Percentiles rank a stretch among this genome's conserved stretches.
phyloP scores from a whole-genome alignment of 2,113 vertebrate species.

The Gymnarchus niloticus region DNA sequence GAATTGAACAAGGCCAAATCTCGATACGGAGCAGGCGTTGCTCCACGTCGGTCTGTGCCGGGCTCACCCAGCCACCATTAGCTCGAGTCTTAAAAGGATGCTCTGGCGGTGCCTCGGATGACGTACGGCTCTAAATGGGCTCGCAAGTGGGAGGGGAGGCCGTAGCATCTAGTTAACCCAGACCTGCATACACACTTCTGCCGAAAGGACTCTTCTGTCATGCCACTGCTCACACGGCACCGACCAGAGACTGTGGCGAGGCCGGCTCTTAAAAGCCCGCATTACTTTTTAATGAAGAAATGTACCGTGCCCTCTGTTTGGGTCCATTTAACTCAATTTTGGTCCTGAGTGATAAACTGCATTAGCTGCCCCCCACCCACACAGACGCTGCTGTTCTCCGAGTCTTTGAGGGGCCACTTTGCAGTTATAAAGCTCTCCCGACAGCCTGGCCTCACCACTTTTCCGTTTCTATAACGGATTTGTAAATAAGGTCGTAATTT shows the following conservation, averaged over 20 bases:
- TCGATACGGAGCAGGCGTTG: background rate
- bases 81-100: background rate
- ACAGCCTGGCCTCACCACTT: background rate
- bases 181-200: background rate
- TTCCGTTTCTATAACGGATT: conserved; percentile 17
- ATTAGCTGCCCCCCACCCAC: background rate
- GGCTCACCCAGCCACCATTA: background rate
- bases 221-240: background rate
- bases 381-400: background rate
- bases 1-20: background rate
- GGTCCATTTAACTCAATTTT: conserved; percentile 32
- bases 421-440: conserved; percentile 1
- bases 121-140: background rate
- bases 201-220: background rate
- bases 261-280: conserved; percentile 5
- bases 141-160: background rate
- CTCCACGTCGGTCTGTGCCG: background rate
- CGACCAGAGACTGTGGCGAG: too few species aligned
- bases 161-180: too few species aligned
- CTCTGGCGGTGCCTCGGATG: background rate
- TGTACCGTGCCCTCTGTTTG: background rate
- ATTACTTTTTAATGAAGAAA: conserved; percentile 37
- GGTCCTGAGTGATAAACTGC: conserved; percentile 18
- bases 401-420: conserved; percentile 5
- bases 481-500: conserved; percentile 5